A percentile compares a stretch with the other conserved stretches of the same genome.
These are phyloP conservation scores for Pachliopta kotzebuea DNA, from an alignment of 2,888 invertebrate genomes.

Conservation along the genomic window DNA sequence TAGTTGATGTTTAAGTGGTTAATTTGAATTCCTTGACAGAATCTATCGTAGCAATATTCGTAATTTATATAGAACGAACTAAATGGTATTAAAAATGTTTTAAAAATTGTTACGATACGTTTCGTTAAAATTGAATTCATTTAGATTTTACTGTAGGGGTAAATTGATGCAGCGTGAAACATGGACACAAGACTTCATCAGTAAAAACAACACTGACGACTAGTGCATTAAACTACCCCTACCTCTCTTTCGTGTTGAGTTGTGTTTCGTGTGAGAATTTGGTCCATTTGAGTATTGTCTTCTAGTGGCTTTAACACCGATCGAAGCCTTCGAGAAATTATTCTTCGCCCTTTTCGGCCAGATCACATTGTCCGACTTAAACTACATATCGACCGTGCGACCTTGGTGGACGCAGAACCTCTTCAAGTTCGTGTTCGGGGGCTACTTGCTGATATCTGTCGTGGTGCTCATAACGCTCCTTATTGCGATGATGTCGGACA, in stretches of 20 bases:
- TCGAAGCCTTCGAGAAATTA: slow-evolving; percentile 97
- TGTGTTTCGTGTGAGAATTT: slow-evolving; percentile 46
- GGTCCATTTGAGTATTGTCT: slow-evolving; percentile 75
- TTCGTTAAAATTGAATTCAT: slow-evolving; percentile 23
- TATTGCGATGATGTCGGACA: slow-evolving; percentile 99
- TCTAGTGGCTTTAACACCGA: slow-evolving; percentile 91
- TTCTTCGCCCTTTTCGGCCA: slow-evolving; percentile 99
- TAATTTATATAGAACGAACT: not conserved
- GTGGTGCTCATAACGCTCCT: slow-evolving; percentile 99
- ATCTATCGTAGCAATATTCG: slow-evolving; percentile 19
- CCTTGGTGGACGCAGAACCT: slow-evolving; percentile 92
- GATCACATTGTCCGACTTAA: slow-evolving; percentile 91
- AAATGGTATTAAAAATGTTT: slow-evolving; percentile 21
- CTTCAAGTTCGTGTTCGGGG: slow-evolving; percentile 95
- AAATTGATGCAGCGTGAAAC: slow-evolving; percentile 50
- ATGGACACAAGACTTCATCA: slow-evolving; percentile 20
- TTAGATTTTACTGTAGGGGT: slow-evolving; percentile 41
- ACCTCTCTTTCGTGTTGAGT: slow-evolving; percentile 41
- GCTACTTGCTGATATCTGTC: slow-evolving; percentile 98
- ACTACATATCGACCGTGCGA: slow-evolving; percentile 85
- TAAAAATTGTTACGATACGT: slow-evolving; percentile 32
- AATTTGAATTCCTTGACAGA: slow-evolving; percentile 6
- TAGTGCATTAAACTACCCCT: slow-evolving; percentile 62
- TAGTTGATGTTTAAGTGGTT: slow-evolving; percentile 46
- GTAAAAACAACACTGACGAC: slow-evolving; percentile 7